These are phyloP conservation scores for Oligia strigilis DNA, from an alignment of 2,888 invertebrate species.

Conservation along the genomic window DNA sequence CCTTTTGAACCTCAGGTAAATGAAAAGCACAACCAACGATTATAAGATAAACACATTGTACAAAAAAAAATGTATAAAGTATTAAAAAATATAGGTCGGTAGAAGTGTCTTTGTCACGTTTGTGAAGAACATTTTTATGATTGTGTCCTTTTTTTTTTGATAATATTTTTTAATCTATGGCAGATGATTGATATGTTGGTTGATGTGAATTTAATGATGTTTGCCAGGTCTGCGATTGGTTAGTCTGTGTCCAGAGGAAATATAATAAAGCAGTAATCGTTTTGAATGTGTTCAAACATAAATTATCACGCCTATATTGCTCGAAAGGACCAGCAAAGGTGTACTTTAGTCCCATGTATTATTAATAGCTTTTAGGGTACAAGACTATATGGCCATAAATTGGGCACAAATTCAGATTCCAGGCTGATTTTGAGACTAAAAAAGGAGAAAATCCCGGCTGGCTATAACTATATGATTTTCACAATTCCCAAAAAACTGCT, in stretches of 20 bases:
- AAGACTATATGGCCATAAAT: no score
- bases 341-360: neutral
- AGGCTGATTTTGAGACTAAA: no score
- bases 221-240: conserved; percentile 9
- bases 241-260: neutral
- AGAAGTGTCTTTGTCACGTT: conserved; percentile 39
- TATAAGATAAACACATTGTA: conserved; percentile 61
- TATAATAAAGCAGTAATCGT: neutral
- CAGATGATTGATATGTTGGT: conserved; percentile 48
- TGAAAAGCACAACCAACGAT: conserved; percentile 68
- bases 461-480: no score
- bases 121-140: conserved; percentile 36
- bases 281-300: neutral
- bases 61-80: conserved; percentile 34
- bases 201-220: conserved; percentile 57
- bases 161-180: conserved; percentile 60
- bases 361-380: no score
- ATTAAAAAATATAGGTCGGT: conserved; percentile 34
- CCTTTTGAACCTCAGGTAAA: conserved; percentile 63
- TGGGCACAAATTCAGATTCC: no score
- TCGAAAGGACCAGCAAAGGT: neutral
- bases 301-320: no score
- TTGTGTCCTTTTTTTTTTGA: conserved; percentile 28
- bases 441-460: no score
- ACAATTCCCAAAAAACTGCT: neutral